A percentile compares a stretch with the other conserved stretches of the same genome.
These are phyloP conservation scores for Metallyticus violacea DNA, from an alignment of 2,888 invertebrate genomes.

Conservation along the genomic window DNA sequence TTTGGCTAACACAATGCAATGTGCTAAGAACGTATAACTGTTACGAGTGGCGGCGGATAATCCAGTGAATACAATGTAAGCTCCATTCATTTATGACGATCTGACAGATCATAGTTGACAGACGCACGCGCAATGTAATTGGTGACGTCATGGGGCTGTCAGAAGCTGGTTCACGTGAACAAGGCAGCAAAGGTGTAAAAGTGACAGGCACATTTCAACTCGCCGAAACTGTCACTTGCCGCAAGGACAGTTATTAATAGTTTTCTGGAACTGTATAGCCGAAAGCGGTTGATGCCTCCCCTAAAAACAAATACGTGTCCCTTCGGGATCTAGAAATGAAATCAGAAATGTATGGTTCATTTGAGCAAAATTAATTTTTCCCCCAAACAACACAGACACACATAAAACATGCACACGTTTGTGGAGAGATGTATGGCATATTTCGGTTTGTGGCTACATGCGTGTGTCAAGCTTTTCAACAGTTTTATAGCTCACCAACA, in stretches of 20 bases:
- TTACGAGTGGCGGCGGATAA: not conserved
- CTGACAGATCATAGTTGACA: not conserved
- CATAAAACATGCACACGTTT: not conserved
- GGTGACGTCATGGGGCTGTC: not conserved
- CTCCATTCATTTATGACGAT: not conserved
- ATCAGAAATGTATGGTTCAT: slow-evolving; percentile 20
- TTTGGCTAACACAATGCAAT: not conserved
- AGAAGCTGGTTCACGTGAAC: not conserved
- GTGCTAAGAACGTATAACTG: not conserved
- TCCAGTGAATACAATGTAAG: not conserved
- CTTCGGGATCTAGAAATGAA: not conserved
- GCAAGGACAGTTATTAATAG: not conserved
- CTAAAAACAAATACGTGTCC: slow-evolving; percentile 4
- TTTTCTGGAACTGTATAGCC: not conserved
- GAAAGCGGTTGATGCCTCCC: too few species aligned
- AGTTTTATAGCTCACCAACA: not conserved
- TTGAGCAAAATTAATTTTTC: not conserved
- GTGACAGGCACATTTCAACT: not conserved
- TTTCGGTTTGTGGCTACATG: not conserved
- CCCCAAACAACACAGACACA: not conserved
- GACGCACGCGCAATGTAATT: not conserved
- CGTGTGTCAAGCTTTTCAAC: not conserved
- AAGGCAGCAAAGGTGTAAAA: not conserved
- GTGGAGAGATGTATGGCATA: not conserved
- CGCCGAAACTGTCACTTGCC: not conserved